Evolutionary conservation across 1,140 invertebrate species (phyloP).

Genomic region (Eciton burchellii): DNA sequence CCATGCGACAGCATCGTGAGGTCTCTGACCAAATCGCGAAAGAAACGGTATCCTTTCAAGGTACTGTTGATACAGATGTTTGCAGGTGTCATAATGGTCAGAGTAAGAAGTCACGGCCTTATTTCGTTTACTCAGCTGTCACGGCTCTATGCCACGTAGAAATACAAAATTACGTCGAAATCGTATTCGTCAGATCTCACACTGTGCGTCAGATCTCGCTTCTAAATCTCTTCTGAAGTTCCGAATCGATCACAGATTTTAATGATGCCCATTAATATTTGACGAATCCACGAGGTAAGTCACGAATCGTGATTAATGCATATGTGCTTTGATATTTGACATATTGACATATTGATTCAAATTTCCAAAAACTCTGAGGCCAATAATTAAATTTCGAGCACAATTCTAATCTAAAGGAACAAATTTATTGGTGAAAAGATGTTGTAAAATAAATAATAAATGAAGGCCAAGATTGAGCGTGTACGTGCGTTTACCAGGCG

Average conservation of each 20-base stretch:
- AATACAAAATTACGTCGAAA: conserved; percentile 52
- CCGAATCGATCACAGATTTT: conserved; percentile 25
- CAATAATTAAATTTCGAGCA: background rate
- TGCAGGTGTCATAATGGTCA: conserved; percentile 50
- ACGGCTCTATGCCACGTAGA: conserved; percentile 57
- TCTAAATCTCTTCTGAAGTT: conserved; percentile 47
- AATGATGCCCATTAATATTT: background rate
- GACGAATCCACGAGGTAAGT: conserved; percentile 53
- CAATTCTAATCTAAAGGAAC: background rate
- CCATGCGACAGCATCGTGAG: background rate
- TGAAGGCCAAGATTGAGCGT: conserved; percentile 24
- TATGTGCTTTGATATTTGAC: background rate
- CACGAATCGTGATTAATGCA: conserved; percentile 21
- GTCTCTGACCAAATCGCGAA: conserved; percentile 46
- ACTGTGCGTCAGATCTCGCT: conserved; percentile 27
- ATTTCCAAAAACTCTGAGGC: conserved; percentile 18
- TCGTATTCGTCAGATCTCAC: conserved; percentile 18
- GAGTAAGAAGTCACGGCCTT: conserved; percentile 55
- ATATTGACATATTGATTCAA: conserved; percentile 20
- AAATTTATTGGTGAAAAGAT: conserved; percentile 10
- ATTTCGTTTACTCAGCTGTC: conserved; percentile 69
- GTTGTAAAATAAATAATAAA: conserved; percentile 7
- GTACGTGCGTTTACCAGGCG: conserved; percentile 10
- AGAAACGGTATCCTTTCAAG: conserved; percentile 25
- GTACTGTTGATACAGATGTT: conserved; percentile 76